A percentile compares a stretch with the other conserved stretches of the same genome.
These are phyloP conservation scores for Sarotherodon lohbergeri DNA, from an alignment of 2,113 vertebrate species.

Conservation along the genomic window DNA sequence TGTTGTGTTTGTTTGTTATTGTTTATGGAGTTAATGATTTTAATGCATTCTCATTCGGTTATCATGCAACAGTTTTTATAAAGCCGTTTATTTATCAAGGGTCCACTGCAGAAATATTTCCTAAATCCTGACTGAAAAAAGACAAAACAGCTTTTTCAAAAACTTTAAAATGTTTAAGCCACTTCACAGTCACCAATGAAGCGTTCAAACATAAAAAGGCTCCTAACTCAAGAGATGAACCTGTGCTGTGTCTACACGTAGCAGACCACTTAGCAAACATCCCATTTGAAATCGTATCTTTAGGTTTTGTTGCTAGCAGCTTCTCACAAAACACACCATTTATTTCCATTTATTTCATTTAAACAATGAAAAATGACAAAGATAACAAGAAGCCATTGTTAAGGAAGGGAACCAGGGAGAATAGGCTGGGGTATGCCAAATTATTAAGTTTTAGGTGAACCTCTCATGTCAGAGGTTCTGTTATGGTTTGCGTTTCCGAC, in stretches of 20 bases:
- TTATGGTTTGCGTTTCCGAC: not conserved
- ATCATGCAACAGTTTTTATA: not conserved
- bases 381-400: not conserved
- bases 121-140: not conserved
- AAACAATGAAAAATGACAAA: not conserved
- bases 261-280: not conserved
- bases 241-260: not conserved
- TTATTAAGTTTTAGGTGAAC: not conserved
- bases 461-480: not conserved
- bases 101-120: not conserved
- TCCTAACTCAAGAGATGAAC: not conserved
- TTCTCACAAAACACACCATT: not conserved
- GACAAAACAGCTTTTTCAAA: not conserved
- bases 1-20: not conserved
- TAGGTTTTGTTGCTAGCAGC: not conserved
- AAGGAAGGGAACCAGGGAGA: not conserved
- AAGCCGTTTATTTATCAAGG: not conserved
- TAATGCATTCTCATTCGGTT: not conserved
- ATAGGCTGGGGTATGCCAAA: not conserved
- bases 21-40: not conserved
- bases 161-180: not conserved
- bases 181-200: not conserved
- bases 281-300: not conserved
- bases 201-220: not conserved
- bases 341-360: not conserved